These are phyloP conservation scores for Ciconia maguari DNA, from an alignment of 2,113 vertebrate genomes.

Conservation along the genomic window DNA sequence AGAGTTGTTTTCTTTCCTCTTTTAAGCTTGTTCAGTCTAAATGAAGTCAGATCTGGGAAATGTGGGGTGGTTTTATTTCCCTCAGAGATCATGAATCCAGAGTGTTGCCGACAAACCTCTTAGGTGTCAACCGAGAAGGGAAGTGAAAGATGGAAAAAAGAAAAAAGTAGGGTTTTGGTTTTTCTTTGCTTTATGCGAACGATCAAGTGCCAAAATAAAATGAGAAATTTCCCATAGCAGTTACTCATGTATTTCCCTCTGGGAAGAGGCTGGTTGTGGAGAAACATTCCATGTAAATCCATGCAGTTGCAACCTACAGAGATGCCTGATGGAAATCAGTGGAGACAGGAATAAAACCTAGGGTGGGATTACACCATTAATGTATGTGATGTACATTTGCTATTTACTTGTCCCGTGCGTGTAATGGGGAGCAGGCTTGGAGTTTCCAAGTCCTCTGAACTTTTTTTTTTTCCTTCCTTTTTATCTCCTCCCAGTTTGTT, in stretches of 20 bases:
- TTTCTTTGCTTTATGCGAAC: neutral
- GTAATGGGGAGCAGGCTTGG: neutral
- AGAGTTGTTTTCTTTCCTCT: neutral
- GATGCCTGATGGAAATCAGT: no score
- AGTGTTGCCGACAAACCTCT: neutral
- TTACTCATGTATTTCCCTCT: neutral
- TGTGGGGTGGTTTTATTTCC: neutral
- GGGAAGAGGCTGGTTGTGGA: neutral
- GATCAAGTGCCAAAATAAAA: neutral
- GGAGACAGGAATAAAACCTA: neutral
- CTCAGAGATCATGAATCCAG: fast-evolving
- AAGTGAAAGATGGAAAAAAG: neutral
- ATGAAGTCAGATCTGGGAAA: neutral
- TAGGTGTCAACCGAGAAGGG: fast-evolving
- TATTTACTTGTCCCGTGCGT: fast-evolving
- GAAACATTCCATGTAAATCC: neutral
- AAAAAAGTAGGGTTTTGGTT: neutral
- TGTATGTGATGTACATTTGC: fast-evolving
- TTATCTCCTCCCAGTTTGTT: neutral
- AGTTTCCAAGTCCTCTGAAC: neutral
- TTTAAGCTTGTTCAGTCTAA: neutral
- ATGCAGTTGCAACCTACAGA: fast-evolving
- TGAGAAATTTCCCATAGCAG: neutral
- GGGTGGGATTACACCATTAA: neutral
- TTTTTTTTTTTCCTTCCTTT: neutral